Conservation (phyloP, 2,888 invertebrate genomes). For the Folsomia candida region DNA sequence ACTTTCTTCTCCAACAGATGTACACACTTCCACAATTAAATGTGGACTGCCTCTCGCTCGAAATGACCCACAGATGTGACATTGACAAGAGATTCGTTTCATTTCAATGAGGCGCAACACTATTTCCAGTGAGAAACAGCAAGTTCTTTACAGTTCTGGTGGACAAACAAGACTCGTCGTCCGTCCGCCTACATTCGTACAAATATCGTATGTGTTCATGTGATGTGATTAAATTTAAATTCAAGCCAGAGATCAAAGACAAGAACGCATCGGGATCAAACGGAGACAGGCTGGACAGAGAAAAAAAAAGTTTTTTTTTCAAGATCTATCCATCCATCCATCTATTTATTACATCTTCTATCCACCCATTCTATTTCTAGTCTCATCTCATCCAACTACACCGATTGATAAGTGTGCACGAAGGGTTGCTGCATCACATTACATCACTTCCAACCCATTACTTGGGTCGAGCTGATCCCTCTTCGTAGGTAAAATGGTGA, state of each 20-base stretch:
- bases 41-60: too few relatives aligned
- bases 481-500: too few relatives aligned
- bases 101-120: background rate
- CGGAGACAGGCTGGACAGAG: background rate
- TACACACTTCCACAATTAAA: too few relatives aligned
- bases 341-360: too few relatives aligned
- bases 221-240: background rate
- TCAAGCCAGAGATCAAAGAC: background rate
- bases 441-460: background rate
- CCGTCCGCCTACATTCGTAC: background rate
- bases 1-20: too few relatives aligned
- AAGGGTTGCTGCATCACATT: background rate
- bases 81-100: background rate
- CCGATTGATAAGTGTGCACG: background rate
- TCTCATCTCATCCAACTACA: too few relatives aligned
- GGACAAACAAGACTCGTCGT: background rate
- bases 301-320: background rate
- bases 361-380: too few relatives aligned
- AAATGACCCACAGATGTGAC: too few relatives aligned
- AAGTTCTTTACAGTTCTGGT: background rate
- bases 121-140: background rate
- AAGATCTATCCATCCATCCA: background rate
- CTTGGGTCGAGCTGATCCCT: background rate
- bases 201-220: background rate
- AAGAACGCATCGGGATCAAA: background rate